Evolutionary conservation across 1,140 invertebrate genomes (phyloP).

Genomic region (Procambarus clarkii): DNA sequence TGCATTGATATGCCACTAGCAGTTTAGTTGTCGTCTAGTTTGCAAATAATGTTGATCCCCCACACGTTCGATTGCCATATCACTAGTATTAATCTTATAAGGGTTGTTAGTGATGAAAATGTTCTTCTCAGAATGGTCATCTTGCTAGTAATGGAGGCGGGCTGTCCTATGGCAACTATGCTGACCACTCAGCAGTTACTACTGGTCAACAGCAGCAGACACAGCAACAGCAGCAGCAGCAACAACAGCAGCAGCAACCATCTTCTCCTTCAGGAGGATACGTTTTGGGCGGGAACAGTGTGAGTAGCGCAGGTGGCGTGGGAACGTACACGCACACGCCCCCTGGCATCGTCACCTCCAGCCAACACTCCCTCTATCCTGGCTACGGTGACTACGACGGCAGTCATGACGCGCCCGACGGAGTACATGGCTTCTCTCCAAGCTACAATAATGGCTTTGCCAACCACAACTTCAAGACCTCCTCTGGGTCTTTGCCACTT

Average conservation of each 20-base stretch:
- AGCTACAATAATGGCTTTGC: conserved; percentile 64
- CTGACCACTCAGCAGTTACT: conserved; percentile 37
- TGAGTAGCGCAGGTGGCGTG: conserved; percentile 13
- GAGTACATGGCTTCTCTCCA: conserved; percentile 44
- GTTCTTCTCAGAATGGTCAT: conserved; percentile 36
- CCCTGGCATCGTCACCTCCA: conserved; percentile 45
- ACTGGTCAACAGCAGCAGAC: background rate
- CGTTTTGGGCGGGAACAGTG: conserved; percentile 40
- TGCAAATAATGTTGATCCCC: no score
- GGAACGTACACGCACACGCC: conserved; percentile 52
- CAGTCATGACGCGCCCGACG: conserved; percentile 41
- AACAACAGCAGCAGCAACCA: conserved; percentile 25
- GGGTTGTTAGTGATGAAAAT: background rate
- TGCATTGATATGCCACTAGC: no score
- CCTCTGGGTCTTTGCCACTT: conserved; percentile 51
- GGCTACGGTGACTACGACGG: conserved; percentile 59
- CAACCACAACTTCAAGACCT: conserved; percentile 62
- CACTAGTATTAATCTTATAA: background rate
- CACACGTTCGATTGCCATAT: no score
- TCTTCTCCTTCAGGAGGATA: conserved; percentile 51
- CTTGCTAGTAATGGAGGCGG: conserved; percentile 42
- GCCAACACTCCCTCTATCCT: conserved; percentile 61
- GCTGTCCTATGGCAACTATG: conserved; percentile 54
- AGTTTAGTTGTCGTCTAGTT: no score
- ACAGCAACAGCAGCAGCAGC: conserved; percentile 20